Percentiles rank a stretch among this genome's conserved stretches.
Conservation (phyloP, 92 coral and sea anemone genomes). For the Zoanthus gigantus region DNA sequence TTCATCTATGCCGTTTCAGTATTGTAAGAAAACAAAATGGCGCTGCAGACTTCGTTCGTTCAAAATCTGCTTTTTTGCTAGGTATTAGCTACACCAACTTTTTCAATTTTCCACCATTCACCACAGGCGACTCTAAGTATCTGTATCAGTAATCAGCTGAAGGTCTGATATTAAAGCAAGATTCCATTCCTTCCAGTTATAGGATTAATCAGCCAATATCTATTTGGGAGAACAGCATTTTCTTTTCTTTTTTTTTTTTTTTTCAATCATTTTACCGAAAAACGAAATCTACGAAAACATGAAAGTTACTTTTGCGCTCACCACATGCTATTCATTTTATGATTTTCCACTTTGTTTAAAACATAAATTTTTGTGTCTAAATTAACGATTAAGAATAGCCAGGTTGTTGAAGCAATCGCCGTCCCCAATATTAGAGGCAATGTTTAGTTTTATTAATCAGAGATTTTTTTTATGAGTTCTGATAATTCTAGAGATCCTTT, state of each 20-base stretch:
- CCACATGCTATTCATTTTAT: background rate
- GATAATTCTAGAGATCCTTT: background rate
- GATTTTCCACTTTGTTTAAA: background rate
- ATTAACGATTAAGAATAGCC: background rate
- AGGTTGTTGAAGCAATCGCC: background rate
- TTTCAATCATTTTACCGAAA: conserved; percentile 9
- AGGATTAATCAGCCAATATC: conserved; percentile 29
- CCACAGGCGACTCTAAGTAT: background rate
- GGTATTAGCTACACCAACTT: background rate
- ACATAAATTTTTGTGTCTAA: background rate
- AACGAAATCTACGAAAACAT: background rate
- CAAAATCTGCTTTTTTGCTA: background rate
- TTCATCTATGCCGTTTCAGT: no score
- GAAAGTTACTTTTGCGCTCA: background rate
- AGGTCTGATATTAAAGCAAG: conserved; percentile 18
- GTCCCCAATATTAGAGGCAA: conserved; percentile 8
- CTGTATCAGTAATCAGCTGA: background rate
- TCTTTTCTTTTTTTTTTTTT: background rate
- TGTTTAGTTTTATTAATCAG: conserved; percentile 30
- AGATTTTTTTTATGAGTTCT: background rate
- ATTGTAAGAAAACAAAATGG: background rate
- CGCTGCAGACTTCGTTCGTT: background rate
- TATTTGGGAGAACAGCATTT: conserved; percentile 14
- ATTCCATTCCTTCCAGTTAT: background rate
- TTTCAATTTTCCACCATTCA: background rate